Base-by-base conservation (phyloP, 2,888 invertebrate species). In the Vesta saturnalis region DNA sequence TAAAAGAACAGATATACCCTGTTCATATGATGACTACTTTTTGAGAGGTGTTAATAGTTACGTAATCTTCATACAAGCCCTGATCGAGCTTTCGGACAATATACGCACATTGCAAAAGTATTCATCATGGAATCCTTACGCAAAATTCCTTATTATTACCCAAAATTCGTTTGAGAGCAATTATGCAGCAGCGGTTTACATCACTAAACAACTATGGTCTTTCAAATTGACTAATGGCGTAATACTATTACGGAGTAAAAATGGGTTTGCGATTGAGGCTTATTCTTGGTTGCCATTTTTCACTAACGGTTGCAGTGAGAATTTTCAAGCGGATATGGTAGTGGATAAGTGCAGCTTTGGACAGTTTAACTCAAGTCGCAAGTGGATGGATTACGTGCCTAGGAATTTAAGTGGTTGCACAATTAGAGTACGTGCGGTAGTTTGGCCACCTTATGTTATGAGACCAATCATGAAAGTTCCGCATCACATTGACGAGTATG, bases 401-500 rank as follows among this genome's bases (percentile, higher is more conserved):
- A 70, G 67, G 0, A 72, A 78, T 47, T 73, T 83, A 12, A 76
- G 77, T 46, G 77, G 76, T 23, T 83, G 82, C 66, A 65, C 75
- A 6, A 65, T 83, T 1, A 77, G 73, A 64, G 78, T 80, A 1
- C 54, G 77, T 15, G 80, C 80, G 14, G 73, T 78, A 2, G 66
- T 77, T 22, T 79, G 78, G 73, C 79, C 79, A 12, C 83, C 83
- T 1, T 83, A 75, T 65, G 77, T 80, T 2, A 73, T 79, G 6
- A 66, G 75, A 23, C 76, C 78, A 30, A 61, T 69, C 10, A 64
- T 67, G 5, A 71, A 69, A 39, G 69, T 60, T 4, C 54, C 52
- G n/a, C 49, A 55, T 18, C 43, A 61, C 4, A 58, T 4, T 10
- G 60, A 69, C 35, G 21, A 58, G 0, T 56, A 67, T 15, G 23